Percentiles rank a stretch among this genome's conserved stretches.
phyloP scores from a whole-genome alignment of 1,140 invertebrate species.

The Monomorium pharaonis region DNA sequence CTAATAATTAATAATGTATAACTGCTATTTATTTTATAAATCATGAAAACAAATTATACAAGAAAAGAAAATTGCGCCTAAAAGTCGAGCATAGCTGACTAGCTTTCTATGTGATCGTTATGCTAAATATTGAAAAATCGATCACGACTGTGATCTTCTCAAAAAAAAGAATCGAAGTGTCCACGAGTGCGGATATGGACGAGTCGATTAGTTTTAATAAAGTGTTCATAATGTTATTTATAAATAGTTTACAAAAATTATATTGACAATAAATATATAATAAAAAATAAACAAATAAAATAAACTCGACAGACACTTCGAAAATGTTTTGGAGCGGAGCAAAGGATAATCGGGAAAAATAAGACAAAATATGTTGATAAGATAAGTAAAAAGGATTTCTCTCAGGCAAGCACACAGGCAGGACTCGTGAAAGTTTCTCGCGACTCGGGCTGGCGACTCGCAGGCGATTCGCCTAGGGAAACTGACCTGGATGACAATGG shows the following conservation, averaged over 20 bases:
- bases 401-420: constrained; percentile 80
- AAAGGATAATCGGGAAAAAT: constrained; percentile 1
- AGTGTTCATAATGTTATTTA: constrained; percentile 10
- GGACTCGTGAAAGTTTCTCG: constrained; percentile 43
- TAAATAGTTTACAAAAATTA: background rate
- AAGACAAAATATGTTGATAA: constrained; percentile 62
- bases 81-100: constrained; percentile 77
- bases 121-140: constrained; percentile 64
- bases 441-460: constrained; percentile 26
- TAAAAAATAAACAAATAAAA: background rate
- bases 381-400: constrained; percentile 46
- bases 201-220: constrained; percentile 1
- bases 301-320: constrained; percentile 58
- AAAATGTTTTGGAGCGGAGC: background rate
- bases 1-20: constrained; percentile 68
- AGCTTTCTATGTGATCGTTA: constrained; percentile 75
- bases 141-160: constrained; percentile 44
- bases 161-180: constrained; percentile 38
- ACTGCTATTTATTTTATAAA: constrained; percentile 65
- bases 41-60: constrained; percentile 58
- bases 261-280: background rate
- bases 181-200: background rate
- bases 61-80: constrained; percentile 71
- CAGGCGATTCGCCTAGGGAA: constrained; percentile 65
- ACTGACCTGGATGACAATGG: constrained; percentile 83